phyloP scores from a whole-genome alignment of 2,888 invertebrate genomes.

The Thysanoteuthis rhombus region DNA sequence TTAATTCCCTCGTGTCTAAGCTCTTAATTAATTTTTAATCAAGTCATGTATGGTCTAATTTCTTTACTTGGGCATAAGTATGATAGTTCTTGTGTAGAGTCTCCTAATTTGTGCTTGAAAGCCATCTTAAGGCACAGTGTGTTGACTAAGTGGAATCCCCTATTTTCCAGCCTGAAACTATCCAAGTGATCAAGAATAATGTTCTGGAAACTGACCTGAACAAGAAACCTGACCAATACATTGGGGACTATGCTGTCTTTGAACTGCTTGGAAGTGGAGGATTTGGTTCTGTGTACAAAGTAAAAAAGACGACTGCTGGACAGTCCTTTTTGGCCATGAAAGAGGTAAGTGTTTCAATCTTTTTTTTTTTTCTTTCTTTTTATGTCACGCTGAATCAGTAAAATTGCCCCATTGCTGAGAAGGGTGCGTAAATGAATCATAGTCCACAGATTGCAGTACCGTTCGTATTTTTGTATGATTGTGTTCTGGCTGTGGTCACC shows the following conservation, averaged over 20 bases:
- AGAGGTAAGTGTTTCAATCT: constrained; percentile 63
- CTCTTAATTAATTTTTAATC: too few relatives aligned
- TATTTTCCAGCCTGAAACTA: constrained; percentile 46
- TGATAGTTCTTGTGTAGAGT: neutral
- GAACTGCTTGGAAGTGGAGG: constrained; percentile 69
- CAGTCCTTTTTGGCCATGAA: constrained; percentile 68
- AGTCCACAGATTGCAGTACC: too few relatives aligned
- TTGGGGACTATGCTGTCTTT: constrained; percentile 68
- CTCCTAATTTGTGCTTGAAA: neutral
- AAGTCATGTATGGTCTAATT: too few relatives aligned
- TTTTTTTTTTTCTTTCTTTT: neutral
- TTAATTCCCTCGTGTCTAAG: neutral
- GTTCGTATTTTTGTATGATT: too few relatives aligned
- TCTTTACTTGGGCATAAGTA: too few relatives aligned
- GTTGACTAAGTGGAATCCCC: neutral
- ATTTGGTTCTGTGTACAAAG: constrained; percentile 70
- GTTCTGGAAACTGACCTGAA: constrained; percentile 62
- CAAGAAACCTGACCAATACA: constrained; percentile 58
- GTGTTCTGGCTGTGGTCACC: too few relatives aligned
- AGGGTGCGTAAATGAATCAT: too few relatives aligned
- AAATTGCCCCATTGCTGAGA: too few relatives aligned
- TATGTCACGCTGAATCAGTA: too few relatives aligned
- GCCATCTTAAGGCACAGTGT: neutral
- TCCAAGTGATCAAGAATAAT: constrained; percentile 60
- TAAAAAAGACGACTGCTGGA: constrained; percentile 61